Evolutionary conservation across 37 sponge, comb jelly and placozoan genomes (phyloP).

Genomic region (Cliona cf. orientalis): DNA sequence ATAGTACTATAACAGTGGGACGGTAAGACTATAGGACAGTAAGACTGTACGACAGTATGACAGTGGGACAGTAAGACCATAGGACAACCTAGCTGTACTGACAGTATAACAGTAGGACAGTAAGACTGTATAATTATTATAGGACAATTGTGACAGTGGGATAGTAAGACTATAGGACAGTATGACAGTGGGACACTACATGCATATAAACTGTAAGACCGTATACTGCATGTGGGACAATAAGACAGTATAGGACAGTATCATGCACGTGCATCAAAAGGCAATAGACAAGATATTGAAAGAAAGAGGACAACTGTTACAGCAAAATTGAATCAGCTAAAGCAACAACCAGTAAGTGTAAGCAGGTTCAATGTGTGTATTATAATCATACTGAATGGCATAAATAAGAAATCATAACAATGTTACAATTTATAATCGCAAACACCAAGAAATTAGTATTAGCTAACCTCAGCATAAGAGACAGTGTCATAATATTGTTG

Average conservation of each 20-base stretch:
- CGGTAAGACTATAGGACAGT: background rate
- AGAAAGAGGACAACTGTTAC: too few relatives aligned
- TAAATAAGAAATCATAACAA: background rate
- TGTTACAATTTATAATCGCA: background rate
- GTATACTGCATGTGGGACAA: too few relatives aligned
- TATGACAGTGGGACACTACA: too few relatives aligned
- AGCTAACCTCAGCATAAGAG: background rate
- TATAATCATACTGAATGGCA: background rate
- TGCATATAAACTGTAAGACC: too few relatives aligned
- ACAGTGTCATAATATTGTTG: background rate
- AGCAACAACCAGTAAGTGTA: too few relatives aligned
- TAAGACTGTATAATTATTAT: background rate
- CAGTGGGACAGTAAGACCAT: background rate
- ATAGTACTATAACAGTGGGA: background rate
- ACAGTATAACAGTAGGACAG: background rate
- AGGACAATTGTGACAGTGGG: too few relatives aligned
- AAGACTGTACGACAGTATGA: background rate
- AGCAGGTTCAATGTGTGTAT: too few relatives aligned
- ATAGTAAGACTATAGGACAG: too few relatives aligned
- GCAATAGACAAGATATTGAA: too few relatives aligned
- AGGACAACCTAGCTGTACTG: background rate
- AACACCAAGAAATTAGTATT: background rate
- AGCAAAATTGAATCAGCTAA: too few relatives aligned
- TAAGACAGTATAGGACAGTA: too few relatives aligned
- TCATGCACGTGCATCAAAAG: too few relatives aligned